Percentiles rank a stretch among this genome's conserved stretches.
Conservation (phyloP, 2,797 vertebrate species). For the Falco peregrinus region DNA sequence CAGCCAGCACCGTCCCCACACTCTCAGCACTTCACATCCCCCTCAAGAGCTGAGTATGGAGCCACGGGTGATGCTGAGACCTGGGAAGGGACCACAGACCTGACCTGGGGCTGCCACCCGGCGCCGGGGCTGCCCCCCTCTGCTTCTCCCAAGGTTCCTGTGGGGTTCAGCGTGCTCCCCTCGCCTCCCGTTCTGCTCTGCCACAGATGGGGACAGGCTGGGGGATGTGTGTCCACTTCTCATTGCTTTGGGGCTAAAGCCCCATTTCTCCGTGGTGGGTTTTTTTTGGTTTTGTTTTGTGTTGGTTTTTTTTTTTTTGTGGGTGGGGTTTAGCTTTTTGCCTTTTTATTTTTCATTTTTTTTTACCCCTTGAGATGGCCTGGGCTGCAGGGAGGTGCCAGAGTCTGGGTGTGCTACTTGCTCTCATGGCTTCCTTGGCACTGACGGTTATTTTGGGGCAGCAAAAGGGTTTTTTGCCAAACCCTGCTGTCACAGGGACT, state of each 20-base stretch:
- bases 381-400: background rate
- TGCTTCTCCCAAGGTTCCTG: background rate
- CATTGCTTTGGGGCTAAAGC: background rate
- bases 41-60: background rate
- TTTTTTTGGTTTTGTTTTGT: no score
- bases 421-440: background rate
- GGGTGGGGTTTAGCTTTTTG: no score
- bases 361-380: background rate
- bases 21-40: background rate
- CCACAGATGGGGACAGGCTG: background rate
- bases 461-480: background rate
- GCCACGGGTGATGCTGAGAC: background rate
- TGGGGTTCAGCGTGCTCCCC: rapidly evolving
- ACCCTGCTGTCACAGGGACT: rapidly evolving
- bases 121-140: background rate
- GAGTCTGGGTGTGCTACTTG: background rate
- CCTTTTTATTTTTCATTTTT: no score
- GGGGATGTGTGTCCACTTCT: rapidly evolving
- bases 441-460: background rate
- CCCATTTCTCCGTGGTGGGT: rapidly evolving
- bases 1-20: background rate
- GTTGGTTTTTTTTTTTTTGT: no score
- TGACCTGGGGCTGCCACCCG: background rate
- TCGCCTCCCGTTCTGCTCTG: rapidly evolving
- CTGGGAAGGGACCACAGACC: rapidly evolving